Conservation (phyloP, 1,140 invertebrate genomes). For the Lutraria rhynchaena region DNA sequence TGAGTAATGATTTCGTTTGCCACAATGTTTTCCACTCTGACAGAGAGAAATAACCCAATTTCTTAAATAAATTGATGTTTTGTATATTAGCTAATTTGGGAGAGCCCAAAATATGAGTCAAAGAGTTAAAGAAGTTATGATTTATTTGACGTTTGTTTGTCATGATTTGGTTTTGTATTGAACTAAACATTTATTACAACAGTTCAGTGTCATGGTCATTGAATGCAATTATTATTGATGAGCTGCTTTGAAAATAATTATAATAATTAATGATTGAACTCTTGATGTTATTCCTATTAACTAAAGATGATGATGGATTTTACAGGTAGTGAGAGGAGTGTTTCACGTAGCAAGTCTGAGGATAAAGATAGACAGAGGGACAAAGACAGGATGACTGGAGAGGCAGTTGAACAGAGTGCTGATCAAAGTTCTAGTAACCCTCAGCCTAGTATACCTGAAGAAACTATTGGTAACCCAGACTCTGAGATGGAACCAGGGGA, state of each 20-base stretch:
- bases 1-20: too few relatives aligned
- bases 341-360: slow-evolving; percentile 18
- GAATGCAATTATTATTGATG: not conserved
- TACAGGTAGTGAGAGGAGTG: slow-evolving; percentile 29
- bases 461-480: not conserved
- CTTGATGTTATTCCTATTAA: slow-evolving; percentile 3
- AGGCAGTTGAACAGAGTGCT: not conserved
- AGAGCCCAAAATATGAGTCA: too few relatives aligned
- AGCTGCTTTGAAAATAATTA: not conserved
- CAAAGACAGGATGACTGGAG: slow-evolving; percentile 3
- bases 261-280: not conserved
- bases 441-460: not conserved
- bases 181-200: not conserved
- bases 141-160: too few relatives aligned
- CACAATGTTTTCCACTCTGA: too few relatives aligned
- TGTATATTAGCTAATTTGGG: too few relatives aligned
- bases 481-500: slow-evolving; percentile 30
- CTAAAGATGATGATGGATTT: not conserved
- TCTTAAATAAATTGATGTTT: too few relatives aligned
- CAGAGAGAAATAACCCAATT: too few relatives aligned
- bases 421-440: not conserved
- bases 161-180: not conserved
- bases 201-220: not conserved
- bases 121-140: too few relatives aligned
- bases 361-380: slow-evolving; percentile 15